Evolutionary conservation across 2,113 vertebrate genomes (phyloP).

Genomic region (Corvus moneduloides): DNA sequence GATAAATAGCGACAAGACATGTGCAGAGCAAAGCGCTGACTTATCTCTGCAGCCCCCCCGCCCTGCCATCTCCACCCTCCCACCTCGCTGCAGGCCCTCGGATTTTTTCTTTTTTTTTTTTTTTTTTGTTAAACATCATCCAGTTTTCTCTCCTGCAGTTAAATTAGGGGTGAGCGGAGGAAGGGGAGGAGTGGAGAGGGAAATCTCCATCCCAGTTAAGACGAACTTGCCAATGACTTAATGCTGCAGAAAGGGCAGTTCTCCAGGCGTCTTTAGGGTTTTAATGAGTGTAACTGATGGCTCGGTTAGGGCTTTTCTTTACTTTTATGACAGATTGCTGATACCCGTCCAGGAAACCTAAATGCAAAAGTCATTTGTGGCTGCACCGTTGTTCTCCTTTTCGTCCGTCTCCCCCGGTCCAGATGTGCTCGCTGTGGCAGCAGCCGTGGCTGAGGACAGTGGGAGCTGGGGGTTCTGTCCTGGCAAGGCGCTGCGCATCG

Average conservation of each 20-base stretch:
- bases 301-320: background rate
- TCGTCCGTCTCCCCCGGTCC: background rate
- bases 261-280: background rate
- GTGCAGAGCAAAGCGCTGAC: background rate
- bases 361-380: background rate
- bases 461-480: background rate
- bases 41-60: background rate
- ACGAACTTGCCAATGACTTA: background rate
- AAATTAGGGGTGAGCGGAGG: background rate
- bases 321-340: background rate
- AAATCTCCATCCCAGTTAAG: background rate
- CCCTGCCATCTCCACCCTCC: background rate
- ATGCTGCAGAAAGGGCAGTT: background rate
- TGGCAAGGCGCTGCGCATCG: accelerated
- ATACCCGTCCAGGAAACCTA: background rate
- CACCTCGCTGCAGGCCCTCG: background rate
- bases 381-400: background rate
- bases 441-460: background rate
- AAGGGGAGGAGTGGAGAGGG: background rate
- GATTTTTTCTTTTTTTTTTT: background rate
- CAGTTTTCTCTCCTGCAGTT: background rate
- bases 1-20: constrained; percentile 9
- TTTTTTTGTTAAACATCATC: background rate
- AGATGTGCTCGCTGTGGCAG: accelerated
- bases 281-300: constrained; percentile 33